phyloP scores from a whole-genome alignment of 92 coral and sea anemone genomes.

The Blastomussa wellsi region DNA sequence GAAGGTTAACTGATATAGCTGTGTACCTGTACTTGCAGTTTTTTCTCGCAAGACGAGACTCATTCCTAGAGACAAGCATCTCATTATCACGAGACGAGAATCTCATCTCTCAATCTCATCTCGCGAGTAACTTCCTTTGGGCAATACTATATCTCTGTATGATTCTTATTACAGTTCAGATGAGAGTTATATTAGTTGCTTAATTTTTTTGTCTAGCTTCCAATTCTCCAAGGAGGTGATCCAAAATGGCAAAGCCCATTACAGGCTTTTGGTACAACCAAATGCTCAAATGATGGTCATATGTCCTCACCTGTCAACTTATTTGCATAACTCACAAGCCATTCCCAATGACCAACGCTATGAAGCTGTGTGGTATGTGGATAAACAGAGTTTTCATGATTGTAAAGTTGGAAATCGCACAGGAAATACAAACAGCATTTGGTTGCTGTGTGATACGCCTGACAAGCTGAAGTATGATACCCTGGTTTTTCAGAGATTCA shows the following conservation, averaged over 20 bases:
- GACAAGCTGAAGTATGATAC: slow-evolving; percentile 32
- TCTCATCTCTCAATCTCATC: no score
- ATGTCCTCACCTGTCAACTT: slow-evolving; percentile 71
- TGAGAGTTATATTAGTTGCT: neutral
- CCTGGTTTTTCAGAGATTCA: slow-evolving; percentile 55
- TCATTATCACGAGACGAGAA: no score
- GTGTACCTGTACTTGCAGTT: no score
- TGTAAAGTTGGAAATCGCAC: slow-evolving; percentile 57
- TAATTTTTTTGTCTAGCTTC: slow-evolving; percentile 6
- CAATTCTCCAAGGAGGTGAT: slow-evolving; percentile 20
- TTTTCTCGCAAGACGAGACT: no score
- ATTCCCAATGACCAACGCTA: slow-evolving; percentile 51
- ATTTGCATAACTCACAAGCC: slow-evolving; percentile 31
- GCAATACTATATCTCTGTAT: no score
- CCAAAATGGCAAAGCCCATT: neutral
- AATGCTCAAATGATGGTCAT: slow-evolving; percentile 37
- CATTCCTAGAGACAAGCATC: no score
- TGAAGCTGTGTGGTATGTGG: slow-evolving; percentile 75
- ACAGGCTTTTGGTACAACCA: slow-evolving; percentile 25
- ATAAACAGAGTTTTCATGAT: slow-evolving; percentile 54
- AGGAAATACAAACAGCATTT: slow-evolving; percentile 18
- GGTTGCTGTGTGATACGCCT: slow-evolving; percentile 54
- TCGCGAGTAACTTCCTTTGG: no score
- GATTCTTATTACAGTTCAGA: no score
- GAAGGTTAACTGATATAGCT: no score